A percentile compares a stretch with the other conserved stretches of the same genome.
Evolutionary conservation across 2,888 invertebrate genomes (phyloP).

Genomic region (Fragum fragum): DNA sequence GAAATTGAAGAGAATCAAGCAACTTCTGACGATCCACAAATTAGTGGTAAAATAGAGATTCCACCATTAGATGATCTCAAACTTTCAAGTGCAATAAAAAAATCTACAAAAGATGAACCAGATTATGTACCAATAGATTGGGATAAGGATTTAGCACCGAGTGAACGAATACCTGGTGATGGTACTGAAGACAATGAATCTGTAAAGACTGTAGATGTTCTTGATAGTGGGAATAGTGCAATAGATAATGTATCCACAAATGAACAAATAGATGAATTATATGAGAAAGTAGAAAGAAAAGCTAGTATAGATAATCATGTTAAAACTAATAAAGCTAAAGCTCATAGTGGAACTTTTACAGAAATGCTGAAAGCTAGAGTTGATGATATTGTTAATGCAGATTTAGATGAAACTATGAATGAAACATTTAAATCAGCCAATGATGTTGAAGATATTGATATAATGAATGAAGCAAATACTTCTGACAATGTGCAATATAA

Average conservation of each 20-base stretch:
- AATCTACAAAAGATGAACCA: conserved; percentile 32
- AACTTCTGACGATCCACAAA: neutral
- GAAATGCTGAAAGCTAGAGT: conserved; percentile 53
- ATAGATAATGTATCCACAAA: neutral
- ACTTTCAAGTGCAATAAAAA: conserved; percentile 53
- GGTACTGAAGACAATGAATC: conserved; percentile 7
- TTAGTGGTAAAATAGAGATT: conserved; percentile 50
- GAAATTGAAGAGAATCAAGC: conserved; percentile 4
- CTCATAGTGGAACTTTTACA: conserved; percentile 41
- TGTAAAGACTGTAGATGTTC: neutral
- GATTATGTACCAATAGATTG: neutral
- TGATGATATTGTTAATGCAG: conserved; percentile 31
- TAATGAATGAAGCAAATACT: conserved; percentile 10
- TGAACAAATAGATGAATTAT: conserved; percentile 12
- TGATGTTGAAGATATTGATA: conserved; percentile 16
- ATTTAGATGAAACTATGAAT: neutral
- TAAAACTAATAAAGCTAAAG: neutral
- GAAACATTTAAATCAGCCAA: neutral
- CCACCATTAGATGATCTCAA: conserved; percentile 62
- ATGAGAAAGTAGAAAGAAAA: neutral
- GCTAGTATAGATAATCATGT: neutral
- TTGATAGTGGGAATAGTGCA: conserved; percentile 8
- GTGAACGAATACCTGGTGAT: conserved; percentile 37
- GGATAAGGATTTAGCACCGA: neutral
- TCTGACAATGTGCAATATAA: conserved; percentile 24